phyloP scores from a whole-genome alignment of 2,888 invertebrate genomes.

The Lampropteryx suffumata region DNA sequence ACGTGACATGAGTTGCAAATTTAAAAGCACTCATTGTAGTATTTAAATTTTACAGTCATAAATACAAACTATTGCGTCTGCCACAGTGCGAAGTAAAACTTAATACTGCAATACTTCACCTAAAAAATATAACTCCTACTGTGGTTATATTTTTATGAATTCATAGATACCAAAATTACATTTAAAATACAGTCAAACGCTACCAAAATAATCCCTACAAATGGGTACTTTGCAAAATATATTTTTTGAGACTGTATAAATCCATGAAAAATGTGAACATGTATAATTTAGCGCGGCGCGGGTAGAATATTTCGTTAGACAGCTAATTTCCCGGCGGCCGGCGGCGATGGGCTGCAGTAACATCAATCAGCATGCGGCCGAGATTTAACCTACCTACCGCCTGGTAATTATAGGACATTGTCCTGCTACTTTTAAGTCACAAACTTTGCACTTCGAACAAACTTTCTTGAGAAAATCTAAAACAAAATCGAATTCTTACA shows the following conservation, averaged over 20 bases:
- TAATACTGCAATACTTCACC: too few relatives aligned
- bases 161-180: too few relatives aligned
- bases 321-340: conserved; percentile 45
- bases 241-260: conserved; percentile 6
- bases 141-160: too few relatives aligned
- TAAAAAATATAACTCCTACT: too few relatives aligned
- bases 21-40: not conserved
- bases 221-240: not conserved
- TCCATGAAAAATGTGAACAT: conserved; percentile 18
- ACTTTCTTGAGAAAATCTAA: too few relatives aligned
- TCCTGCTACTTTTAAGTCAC: not conserved
- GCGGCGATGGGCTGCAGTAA: conserved; percentile 39
- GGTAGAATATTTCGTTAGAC: conserved; percentile 38
- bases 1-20: not conserved
- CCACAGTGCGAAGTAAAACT: not conserved
- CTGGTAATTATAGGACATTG: conserved; percentile 15
- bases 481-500: too few relatives aligned
- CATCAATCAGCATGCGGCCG: conserved; percentile 46
- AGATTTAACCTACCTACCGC: conserved; percentile 42
- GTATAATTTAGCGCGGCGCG: conserved; percentile 11
- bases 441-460: too few relatives aligned
- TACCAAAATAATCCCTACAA: too few relatives aligned
- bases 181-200: too few relatives aligned
- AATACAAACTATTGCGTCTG: not conserved
- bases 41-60: not conserved